Percentiles rank a stretch among this genome's conserved stretches.
Conservation (phyloP, 2,888 invertebrate genomes). For the Perizoma flavofasciatum region DNA sequence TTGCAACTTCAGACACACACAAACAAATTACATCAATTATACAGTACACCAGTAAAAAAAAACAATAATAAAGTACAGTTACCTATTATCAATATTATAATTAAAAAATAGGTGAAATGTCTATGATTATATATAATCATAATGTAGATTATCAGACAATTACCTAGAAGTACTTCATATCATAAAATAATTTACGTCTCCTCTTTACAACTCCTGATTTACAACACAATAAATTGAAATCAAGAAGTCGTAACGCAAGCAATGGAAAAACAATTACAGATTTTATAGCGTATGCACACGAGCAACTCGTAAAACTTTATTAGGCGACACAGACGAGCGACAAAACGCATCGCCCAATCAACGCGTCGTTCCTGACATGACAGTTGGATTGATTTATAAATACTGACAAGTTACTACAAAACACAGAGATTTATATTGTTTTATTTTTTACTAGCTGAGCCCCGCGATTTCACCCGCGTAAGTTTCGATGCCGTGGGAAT, state of each 20-base stretch:
- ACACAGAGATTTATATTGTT: not conserved
- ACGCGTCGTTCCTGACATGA: constrained; percentile 1
- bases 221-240: constrained; percentile 1
- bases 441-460: not conserved
- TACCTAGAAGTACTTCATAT: not conserved
- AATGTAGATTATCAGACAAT: no score
- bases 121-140: no score
- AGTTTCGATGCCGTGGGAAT: no score
- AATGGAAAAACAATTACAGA: constrained; percentile 18
- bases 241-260: constrained; percentile 12
- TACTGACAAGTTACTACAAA: constrained; percentile 5
- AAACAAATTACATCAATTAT: no score
- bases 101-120: no score
- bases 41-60: no score
- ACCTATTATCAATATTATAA: no score
- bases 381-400: constrained; percentile 15
- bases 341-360: constrained; percentile 19
- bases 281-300: constrained; percentile 19
- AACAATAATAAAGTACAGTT: no score
- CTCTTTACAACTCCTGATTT: constrained; percentile 3
- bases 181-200: not conserved
- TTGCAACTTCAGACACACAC: no score
- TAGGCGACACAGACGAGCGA: constrained; percentile 32
- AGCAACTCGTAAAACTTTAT: constrained; percentile 27
- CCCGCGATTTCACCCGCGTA: no score